Evolutionary conservation across 2,113 vertebrate species (phyloP).

Genomic region (Crotalus tigris): DNA sequence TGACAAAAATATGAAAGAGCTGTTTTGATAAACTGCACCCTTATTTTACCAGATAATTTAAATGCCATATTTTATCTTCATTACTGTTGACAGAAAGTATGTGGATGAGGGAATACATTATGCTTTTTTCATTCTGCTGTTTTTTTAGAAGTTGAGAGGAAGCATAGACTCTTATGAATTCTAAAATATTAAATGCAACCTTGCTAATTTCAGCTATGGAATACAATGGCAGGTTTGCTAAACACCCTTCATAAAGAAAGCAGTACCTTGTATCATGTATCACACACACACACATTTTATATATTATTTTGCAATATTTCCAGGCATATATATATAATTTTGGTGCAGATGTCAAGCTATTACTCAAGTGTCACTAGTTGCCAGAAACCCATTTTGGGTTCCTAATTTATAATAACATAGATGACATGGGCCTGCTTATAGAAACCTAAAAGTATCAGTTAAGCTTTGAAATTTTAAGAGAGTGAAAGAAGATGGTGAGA

Average conservation of each 20-base stretch:
- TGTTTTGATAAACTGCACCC: slow-evolving; percentile 18
- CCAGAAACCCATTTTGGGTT: neutral
- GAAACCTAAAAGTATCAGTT: neutral
- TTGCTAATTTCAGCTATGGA: neutral
- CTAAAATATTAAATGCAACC: slow-evolving; percentile 29
- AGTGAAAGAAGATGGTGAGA: neutral
- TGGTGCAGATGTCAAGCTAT: neutral
- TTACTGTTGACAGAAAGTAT: slow-evolving; percentile 25
- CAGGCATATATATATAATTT: neutral
- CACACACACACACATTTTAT: neutral
- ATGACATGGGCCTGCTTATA: neutral
- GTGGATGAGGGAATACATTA: slow-evolving; percentile 4
- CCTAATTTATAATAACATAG: neutral
- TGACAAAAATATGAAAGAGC: slow-evolving; percentile 8
- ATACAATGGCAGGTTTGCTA: neutral
- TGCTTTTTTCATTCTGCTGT: slow-evolving; percentile 24
- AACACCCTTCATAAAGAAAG: neutral
- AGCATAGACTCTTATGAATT: slow-evolving; percentile 32
- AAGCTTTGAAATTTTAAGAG: neutral
- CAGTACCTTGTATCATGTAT: neutral
- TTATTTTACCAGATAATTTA: slow-evolving; percentile 18
- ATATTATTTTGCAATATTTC: neutral
- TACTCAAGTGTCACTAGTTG: neutral
- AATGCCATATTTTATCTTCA: slow-evolving; percentile 3
- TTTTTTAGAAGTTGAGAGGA: slow-evolving; percentile 26